Evolutionary conservation across 2,797 vertebrate species (phyloP), one percentile per base, ranked within the genome.

Genomic region (Bradypodion pumilum): DNA sequence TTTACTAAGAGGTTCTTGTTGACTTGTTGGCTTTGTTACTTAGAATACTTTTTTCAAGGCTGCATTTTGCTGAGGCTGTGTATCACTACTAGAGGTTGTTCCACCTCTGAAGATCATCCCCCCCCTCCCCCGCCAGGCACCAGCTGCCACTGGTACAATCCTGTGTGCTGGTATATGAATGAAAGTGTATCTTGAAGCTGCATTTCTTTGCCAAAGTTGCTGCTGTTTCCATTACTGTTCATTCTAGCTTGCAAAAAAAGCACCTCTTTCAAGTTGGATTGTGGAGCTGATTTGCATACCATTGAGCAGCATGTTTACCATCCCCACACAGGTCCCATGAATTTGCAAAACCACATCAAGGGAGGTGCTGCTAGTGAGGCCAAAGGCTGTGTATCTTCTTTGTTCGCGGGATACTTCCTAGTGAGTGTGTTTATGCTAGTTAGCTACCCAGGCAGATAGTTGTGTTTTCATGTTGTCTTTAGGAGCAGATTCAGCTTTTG

Each of bases 141-240:
- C 65, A 68, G 65, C 32, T 68, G 37, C 37, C 69, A 42, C 12
- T 70, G 68, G 16, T 12, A 65, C 1, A 13, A 52, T 23, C 1
- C 7, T 35, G 32, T 16, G 7, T 37, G 44, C 21, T 83, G 21
- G 46, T 0, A 1, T 0, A 23, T 42, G 69, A 74, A 70, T 9
- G 35, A 21, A 74, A n/a, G 7, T 62, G 27, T 70, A 23, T 80
- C 66, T 49, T 79, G 46, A 37, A 27, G 46, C 37, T n/a, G 32
- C 40, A 29, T 5, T 1, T 74, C 46, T 69, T 82, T 74, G 15
- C 63, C 40, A 66, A 5, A n/a, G 49, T 72, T 77, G 32, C 40
- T n/a, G n/a, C 9, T 29, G 1, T 80, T 73, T 56, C 13, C 37
- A 25, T 68, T 29, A 0, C 0, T 80, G 32, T 69, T 0, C 0